Percentiles rank a stretch among this genome's conserved stretches.
phyloP scores from a whole-genome alignment of 1,140 invertebrate genomes.

The Ruditapes philippinarum region DNA sequence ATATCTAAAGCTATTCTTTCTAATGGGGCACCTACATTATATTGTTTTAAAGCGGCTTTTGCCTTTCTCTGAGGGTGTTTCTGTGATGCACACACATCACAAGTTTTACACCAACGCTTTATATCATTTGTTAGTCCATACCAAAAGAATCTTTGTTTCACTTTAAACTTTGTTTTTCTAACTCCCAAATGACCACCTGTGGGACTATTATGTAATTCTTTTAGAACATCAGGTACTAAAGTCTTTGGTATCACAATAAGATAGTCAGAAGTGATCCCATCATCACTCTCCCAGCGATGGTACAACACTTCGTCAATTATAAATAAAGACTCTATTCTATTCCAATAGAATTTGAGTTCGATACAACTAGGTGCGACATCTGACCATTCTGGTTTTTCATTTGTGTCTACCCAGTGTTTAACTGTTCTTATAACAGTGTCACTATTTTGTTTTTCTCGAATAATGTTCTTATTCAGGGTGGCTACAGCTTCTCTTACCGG shows the following conservation, averaged over 20 bases:
- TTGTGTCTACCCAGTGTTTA: too few relatives aligned
- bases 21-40: too few relatives aligned
- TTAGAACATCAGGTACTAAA: neutral
- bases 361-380: neutral
- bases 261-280: neutral
- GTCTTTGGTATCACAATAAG: neutral
- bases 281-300: neutral
- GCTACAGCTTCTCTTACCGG: too few relatives aligned
- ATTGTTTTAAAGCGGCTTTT: neutral
- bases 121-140: constrained; percentile 18
- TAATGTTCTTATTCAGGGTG: too few relatives aligned
- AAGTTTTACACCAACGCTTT: neutral
- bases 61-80: neutral
- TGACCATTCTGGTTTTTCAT: neutral
- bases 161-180: neutral
- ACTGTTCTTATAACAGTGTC: too few relatives aligned
- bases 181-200: neutral
- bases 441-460: too few relatives aligned
- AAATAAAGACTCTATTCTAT: too few relatives aligned
- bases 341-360: constrained; percentile 49
- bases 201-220: neutral
- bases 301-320: constrained; percentile 47
- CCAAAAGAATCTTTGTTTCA: constrained; percentile 38
- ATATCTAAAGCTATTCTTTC: constrained; percentile 57
- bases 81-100: neutral